Conservation (phyloP, 2,797 vertebrate genomes). For the Triplophysa bombifrons region DNA sequence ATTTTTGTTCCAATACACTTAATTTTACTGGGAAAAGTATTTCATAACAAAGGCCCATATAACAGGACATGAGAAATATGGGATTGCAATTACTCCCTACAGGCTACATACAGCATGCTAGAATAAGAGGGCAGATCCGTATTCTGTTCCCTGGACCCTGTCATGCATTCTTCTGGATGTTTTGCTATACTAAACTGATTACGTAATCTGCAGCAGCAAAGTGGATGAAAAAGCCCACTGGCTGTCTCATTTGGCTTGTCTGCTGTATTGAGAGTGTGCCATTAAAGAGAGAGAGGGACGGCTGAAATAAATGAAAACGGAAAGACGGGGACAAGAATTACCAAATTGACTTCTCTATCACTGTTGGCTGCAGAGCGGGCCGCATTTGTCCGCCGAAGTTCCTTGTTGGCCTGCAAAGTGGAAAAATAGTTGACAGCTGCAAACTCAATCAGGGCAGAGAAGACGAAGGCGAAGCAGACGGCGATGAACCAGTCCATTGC, state of each 20-base stretch:
- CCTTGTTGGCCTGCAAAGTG: conserved; percentile 89
- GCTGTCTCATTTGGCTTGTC: conserved; percentile 72
- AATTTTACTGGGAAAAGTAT: too few species aligned
- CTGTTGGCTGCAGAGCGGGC: conserved; percentile 70
- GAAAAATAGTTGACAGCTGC: conserved; percentile 98
- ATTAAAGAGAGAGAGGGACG: background rate
- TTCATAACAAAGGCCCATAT: too few species aligned
- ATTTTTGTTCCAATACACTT: too few species aligned
- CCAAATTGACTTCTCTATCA: conserved; percentile 82
- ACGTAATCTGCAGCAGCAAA: conserved; percentile 72
- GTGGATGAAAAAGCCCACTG: conserved; percentile 64
- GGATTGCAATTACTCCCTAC: background rate
- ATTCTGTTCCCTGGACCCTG: conserved; percentile 63
- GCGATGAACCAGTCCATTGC: conserved; percentile 99
- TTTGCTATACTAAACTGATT: conserved; percentile 75
- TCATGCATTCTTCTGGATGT: conserved; percentile 71
- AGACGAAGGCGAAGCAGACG: conserved; percentile 95
- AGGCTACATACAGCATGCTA: conserved; percentile 3
- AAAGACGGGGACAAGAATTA: conserved; percentile 69
- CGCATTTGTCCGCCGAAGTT: conserved; percentile 78
- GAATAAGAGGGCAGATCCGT: conserved; percentile 40
- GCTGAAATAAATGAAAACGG: background rate
- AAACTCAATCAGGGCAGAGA: conserved; percentile 95
- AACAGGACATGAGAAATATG: background rate
- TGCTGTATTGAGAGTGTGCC: conserved; percentile 36